phyloP scores from a whole-genome alignment of 2,797 vertebrate species.

The Nannoperca obscura region DNA sequence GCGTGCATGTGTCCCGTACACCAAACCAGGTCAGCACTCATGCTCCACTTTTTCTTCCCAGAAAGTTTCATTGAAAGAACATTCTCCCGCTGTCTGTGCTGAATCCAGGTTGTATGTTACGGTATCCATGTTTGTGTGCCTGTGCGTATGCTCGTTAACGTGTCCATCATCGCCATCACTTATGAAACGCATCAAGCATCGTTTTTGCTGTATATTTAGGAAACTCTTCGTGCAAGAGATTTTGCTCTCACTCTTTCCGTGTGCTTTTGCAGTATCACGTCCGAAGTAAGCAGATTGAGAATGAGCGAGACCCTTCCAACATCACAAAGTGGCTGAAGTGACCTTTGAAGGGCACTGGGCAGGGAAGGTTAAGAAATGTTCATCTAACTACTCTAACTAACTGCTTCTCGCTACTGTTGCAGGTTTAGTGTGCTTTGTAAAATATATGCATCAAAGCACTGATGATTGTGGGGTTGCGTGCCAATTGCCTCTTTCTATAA shows the following conservation, averaged over 20 bases:
- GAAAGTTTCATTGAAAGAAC: constrained; percentile 52
- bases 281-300: constrained; percentile 49
- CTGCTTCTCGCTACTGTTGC: constrained; percentile 41
- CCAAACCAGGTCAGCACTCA: constrained; percentile 67
- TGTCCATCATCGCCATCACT: constrained; percentile 2
- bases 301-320: constrained; percentile 39
- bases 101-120: constrained; percentile 44
- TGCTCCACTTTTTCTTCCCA: constrained; percentile 66
- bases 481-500: constrained; percentile 23
- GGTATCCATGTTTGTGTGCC: constrained; percentile 2
- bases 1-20: constrained; percentile 33
- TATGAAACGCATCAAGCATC: neutral
- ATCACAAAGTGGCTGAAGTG: constrained; percentile 30
- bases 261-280: constrained; percentile 66
- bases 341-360: constrained; percentile 32
- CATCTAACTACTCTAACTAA: constrained; percentile 37
- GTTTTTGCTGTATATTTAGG: neutral
- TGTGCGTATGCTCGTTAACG: neutral
- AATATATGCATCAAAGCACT: constrained; percentile 55
- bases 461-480: constrained; percentile 36
- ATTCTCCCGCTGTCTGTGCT: constrained; percentile 35
- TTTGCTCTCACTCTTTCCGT: constrained; percentile 26
- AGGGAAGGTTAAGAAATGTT: constrained; percentile 32
- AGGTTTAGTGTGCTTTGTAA: constrained; percentile 68
- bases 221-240: neutral